These are phyloP conservation scores for Rhamnusium bicolor DNA, from an alignment of 2,888 invertebrate genomes.

Conservation along the genomic window DNA sequence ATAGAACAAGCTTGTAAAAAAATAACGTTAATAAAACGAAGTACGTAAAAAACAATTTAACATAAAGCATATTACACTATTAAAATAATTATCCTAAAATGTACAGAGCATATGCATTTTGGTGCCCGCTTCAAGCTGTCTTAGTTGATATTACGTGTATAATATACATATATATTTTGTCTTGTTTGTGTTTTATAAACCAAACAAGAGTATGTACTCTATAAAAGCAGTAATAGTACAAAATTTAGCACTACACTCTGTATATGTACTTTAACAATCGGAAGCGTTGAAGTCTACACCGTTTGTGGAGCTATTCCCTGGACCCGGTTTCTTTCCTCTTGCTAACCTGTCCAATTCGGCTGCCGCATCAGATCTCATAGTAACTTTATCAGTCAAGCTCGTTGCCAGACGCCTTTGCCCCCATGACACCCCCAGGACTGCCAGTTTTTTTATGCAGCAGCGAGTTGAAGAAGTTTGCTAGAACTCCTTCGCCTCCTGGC, in stretches of 20 bases:
- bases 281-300: slow-evolving; percentile 74
- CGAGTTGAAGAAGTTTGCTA: slow-evolving; percentile 99
- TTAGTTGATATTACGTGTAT: neutral
- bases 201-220: neutral
- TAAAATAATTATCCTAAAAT: slow-evolving; percentile 14
- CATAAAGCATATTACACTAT: neutral
- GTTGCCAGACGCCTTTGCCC: slow-evolving; percentile 63
- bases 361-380: slow-evolving; percentile 90
- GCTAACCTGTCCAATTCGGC: slow-evolving; percentile 94
- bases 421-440: slow-evolving; percentile 72
- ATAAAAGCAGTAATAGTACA: neutral
- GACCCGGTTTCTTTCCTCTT: slow-evolving; percentile 73
- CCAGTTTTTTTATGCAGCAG: slow-evolving; percentile 95
- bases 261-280: slow-evolving; percentile 63
- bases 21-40: slow-evolving; percentile 22
- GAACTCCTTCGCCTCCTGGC: slow-evolving; percentile 91
- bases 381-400: slow-evolving; percentile 78
- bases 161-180: neutral
- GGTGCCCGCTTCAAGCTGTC: neutral
- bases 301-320: slow-evolving; percentile 44
- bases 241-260: neutral
- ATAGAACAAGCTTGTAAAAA: slow-evolving; percentile 28
- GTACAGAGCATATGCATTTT: neutral
- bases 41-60: slow-evolving; percentile 11
- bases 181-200: neutral